Percentiles rank a stretch among this genome's conserved stretches.
phyloP scores from a whole-genome alignment of 2,113 vertebrate species.

The Scomber scombrus region DNA sequence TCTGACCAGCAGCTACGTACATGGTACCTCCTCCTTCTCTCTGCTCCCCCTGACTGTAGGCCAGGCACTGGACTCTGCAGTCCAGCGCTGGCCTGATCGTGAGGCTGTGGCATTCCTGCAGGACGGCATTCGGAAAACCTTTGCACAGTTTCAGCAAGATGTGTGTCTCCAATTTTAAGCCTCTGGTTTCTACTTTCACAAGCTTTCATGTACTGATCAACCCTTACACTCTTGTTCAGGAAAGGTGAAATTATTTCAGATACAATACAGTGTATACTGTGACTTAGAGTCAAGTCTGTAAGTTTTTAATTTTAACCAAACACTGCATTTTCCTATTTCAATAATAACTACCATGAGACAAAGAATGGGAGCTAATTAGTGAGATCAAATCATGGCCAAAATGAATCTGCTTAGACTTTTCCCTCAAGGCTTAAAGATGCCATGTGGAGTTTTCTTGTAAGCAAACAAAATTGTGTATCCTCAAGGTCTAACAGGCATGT shows the following conservation, averaged over 20 bases:
- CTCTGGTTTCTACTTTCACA: neutral
- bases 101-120: constrained; percentile 88
- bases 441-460: no score
- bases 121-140: constrained; percentile 88
- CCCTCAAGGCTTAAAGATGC: no score
- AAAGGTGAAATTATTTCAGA: no score
- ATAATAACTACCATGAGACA: neutral
- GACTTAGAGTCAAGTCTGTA: no score
- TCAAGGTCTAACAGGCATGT: no score
- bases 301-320: no score
- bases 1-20: constrained; percentile 88
- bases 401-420: no score
- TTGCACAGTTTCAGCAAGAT: constrained; percentile 89
- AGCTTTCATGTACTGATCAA: neutral
- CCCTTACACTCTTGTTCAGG: no score
- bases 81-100: constrained; percentile 80
- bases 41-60: constrained; percentile 86
- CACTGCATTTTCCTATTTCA: neutral
- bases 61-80: constrained; percentile 83
- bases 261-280: no score
- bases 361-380: no score
- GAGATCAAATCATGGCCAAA: no score
- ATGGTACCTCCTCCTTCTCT: constrained; percentile 77
- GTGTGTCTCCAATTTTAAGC: constrained; percentile 76
- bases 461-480: no score